These are phyloP conservation scores for Chloroclystis v-ata DNA, from an alignment of 2,888 invertebrate genomes.

Conservation along the genomic window DNA sequence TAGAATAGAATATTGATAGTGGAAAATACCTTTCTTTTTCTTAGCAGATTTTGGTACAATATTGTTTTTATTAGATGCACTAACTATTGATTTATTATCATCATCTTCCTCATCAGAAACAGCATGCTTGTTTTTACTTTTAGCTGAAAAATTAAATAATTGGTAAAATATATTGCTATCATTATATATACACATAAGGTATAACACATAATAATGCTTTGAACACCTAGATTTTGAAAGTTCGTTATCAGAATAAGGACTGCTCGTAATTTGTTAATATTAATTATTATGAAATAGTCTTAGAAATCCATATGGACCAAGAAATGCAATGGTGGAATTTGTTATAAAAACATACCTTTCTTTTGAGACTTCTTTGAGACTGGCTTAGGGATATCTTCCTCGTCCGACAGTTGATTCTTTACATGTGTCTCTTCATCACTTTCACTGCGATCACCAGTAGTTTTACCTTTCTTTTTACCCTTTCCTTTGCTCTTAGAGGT, in stretches of 20 bases:
- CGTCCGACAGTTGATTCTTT: slow-evolving; percentile 55
- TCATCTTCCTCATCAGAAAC: slow-evolving; percentile 66
- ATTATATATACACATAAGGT: not conserved
- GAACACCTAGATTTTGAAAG: too few species aligned
- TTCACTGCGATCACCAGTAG: slow-evolving; percentile 67
- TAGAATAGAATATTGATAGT: too few species aligned
- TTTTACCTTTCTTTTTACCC: slow-evolving; percentile 71
- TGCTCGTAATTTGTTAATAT: too few species aligned
- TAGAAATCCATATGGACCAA: too few species aligned
- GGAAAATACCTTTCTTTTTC: slow-evolving; percentile 65
- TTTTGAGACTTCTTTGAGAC: slow-evolving; percentile 72
- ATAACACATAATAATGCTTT: too few species aligned
- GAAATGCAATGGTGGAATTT: not conserved
- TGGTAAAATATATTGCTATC: not conserved
- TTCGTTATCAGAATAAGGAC: too few species aligned
- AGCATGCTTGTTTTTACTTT: slow-evolving; percentile 67
- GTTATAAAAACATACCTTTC: slow-evolving; percentile 60
- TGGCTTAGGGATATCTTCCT: slow-evolving; percentile 60
- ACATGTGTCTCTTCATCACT: slow-evolving; percentile 54
- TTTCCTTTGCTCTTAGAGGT: slow-evolving; percentile 75
- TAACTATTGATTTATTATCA: slow-evolving; percentile 58
- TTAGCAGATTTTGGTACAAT: slow-evolving; percentile 51
- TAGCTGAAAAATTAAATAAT: slow-evolving; percentile 36
- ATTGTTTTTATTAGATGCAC: slow-evolving; percentile 39
- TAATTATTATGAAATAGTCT: too few species aligned